phyloP scores from a whole-genome alignment of 2,113 vertebrate species.

The Antechinus stuartii region DNA sequence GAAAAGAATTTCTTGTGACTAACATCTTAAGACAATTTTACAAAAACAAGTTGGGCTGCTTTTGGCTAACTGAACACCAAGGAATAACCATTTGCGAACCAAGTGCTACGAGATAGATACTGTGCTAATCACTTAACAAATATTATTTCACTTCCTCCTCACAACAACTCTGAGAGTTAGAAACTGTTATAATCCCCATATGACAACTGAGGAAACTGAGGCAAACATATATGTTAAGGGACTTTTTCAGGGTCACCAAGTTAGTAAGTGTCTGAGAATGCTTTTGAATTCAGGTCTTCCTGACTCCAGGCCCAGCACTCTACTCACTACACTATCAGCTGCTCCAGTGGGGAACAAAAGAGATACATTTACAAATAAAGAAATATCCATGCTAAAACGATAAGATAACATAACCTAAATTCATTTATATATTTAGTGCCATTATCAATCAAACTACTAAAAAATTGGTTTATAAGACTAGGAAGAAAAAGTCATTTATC shows the following conservation, averaged over 20 bases:
- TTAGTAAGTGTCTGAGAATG: background rate
- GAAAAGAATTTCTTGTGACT: conserved; percentile 3
- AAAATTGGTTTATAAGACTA: background rate
- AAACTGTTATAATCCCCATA: background rate
- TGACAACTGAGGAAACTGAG: background rate
- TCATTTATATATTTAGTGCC: background rate
- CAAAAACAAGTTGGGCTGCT: background rate
- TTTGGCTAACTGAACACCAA: background rate
- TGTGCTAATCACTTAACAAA: background rate
- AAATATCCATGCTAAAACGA: background rate
- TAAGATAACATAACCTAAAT: background rate
- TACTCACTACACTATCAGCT: background rate
- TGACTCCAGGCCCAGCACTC: background rate
- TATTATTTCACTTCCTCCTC: background rate
- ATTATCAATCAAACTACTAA: background rate
- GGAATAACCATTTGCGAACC: background rate
- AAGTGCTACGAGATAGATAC: background rate
- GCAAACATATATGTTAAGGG: background rate
- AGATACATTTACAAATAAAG: background rate
- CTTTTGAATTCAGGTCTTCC: background rate
- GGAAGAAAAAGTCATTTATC: background rate
- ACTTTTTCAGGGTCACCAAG: background rate
- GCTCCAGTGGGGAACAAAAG: background rate
- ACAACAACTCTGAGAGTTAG: background rate
- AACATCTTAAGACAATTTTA: conserved; percentile 41